Evolutionary conservation across 2,113 vertebrate genomes (phyloP), one percentile per base, ranked within the genome.

Genomic region (Podarcis muralis): DNA sequence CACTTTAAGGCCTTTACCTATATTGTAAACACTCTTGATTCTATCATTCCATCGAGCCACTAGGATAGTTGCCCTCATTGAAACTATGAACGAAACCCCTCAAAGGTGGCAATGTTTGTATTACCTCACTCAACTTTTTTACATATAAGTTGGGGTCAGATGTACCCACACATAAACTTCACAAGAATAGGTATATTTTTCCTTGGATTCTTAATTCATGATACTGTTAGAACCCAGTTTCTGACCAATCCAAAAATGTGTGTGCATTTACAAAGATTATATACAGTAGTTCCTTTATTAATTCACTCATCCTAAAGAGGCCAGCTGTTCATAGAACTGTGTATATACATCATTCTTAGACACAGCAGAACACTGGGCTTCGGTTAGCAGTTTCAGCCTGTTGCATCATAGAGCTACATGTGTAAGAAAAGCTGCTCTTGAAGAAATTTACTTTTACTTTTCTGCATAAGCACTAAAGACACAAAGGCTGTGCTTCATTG

Each of bases 171-270:
- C 65, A 23, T n/a, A 65, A 48, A 27, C 5, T 3, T 78, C 59
- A 77, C 7, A 25, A 62, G 53, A 40, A 20, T 35, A 76, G n/a
- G 22, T 32, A 62, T 62, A 20, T 62, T 62, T 25, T 12, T 57
- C n/a, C n/a, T 53, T 37, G n/a, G 11, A 65, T 57, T 53, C 57
- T 57, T 25, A 40, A 25, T 25, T 40, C 23, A 35, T 35, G 11
- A 20, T 72, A 20, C 16, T 35, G 35, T 23, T 68, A 30, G 6
- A 88, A 65, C 13, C 69, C 69, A 71, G 16, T 1, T 43, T 1
- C 3, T 75, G 27, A 0, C 0, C 53, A 3, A 1, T 1, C 0
- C 1, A 71, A 66, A 0, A 0, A 62, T 1, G 16, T 0, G 0
- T 0, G 16, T 2, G 0, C 13, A 12, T 20, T n/a, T 71, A 25